Evolutionary conservation across 2,113 vertebrate genomes (phyloP).

Genomic region (Tragelaphus scriptus): DNA sequence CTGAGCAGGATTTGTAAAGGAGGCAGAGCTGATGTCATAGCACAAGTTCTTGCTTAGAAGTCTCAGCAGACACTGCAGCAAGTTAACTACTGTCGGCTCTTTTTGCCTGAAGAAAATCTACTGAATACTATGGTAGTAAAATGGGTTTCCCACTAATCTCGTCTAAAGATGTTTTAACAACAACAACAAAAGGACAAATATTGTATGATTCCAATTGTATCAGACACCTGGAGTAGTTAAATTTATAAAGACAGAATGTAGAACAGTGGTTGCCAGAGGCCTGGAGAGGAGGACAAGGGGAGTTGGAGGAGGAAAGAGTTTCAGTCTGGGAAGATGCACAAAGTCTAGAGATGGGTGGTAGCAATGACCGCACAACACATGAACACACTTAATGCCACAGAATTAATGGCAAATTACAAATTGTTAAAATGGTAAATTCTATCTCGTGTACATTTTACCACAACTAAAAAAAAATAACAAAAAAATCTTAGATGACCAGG

Average conservation of each 20-base stretch:
- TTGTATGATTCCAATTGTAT: not conserved
- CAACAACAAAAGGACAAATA: not conserved
- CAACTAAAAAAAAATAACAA: not conserved
- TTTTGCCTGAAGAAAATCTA: not conserved
- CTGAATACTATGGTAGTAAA: not conserved
- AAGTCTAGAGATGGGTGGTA: not conserved
- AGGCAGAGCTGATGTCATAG: not conserved
- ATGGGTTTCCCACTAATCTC: not conserved
- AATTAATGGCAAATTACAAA: not conserved
- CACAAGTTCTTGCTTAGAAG: not conserved
- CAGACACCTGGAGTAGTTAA: not conserved
- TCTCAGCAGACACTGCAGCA: not conserved
- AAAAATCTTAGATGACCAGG: not conserved
- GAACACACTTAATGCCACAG: not conserved
- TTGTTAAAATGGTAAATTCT: not conserved
- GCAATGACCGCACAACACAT: rapidly evolving
- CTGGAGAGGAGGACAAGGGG: rapidly evolving
- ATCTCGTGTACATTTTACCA: not conserved
- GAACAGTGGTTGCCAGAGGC: not conserved
- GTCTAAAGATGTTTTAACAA: not conserved
- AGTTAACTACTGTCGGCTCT: not conserved
- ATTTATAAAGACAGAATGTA: not conserved
- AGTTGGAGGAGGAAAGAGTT: not conserved
- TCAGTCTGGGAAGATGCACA: not conserved
- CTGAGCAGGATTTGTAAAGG: not conserved